These are phyloP conservation scores for Rutilus rutilus DNA, from an alignment of 2,113 vertebrate species.

Conservation along the genomic window DNA sequence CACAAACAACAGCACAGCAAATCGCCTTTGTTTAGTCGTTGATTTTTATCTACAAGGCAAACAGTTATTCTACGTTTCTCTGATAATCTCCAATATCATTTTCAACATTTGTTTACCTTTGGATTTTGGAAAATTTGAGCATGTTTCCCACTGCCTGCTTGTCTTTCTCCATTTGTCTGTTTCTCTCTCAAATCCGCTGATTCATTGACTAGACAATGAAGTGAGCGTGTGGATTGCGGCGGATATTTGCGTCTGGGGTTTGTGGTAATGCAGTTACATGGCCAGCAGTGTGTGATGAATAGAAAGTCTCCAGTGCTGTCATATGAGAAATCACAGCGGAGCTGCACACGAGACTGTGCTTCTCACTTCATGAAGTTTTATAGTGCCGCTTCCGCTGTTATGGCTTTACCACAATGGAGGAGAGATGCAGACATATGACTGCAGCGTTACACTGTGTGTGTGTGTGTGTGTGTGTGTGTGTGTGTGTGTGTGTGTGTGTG, in stretches of 20 bases:
- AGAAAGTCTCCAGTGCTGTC: conserved; percentile 49
- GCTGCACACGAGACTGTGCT: conserved; percentile 19
- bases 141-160: not conserved
- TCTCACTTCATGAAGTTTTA: conserved; percentile 54
- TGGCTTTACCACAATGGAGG: conserved; percentile 36
- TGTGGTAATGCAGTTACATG: conserved; percentile 54
- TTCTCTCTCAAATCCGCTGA: conserved; percentile 29
- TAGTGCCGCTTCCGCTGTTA: conserved; percentile 38
- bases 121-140: not conserved
- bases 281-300: conserved; percentile 56
- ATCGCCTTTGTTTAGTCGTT: not conserved
- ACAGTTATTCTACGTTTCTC: not conserved
- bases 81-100: conserved; percentile 8
- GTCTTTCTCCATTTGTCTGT: not conserved
- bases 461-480: conserved; percentile 40
- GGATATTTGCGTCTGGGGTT: conserved; percentile 46
- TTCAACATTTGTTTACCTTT: not conserved
- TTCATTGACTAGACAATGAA: conserved; percentile 57
- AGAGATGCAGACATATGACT: not conserved
- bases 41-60: not conserved
- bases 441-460: not conserved
- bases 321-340: conserved; percentile 51
- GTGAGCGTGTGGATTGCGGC: conserved; percentile 43
- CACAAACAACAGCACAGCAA: conserved; percentile 13
- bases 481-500: conserved; percentile 22